Evolutionary conservation across 2,797 vertebrate species (phyloP), one percentile per base, ranked within the genome.

Genomic region (Nyctalus aviator): DNA sequence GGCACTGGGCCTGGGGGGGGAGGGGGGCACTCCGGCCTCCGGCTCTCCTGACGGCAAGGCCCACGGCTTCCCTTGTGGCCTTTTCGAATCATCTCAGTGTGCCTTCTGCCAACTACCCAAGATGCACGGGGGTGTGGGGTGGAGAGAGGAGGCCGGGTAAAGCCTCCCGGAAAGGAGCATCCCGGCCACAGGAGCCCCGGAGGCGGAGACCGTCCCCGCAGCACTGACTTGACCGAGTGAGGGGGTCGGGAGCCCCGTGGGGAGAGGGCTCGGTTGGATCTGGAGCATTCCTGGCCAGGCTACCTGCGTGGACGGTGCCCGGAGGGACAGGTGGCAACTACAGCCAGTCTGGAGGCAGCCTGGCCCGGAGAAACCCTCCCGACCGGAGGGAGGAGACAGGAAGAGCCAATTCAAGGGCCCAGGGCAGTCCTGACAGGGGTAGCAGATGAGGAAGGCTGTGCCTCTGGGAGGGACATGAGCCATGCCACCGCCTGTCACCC

Each of bases 41-140:
- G 30, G 57, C 11, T 69, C 48, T 50, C 21, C 89, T 0, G 5
- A 23, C 3, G 0, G 13, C 7, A 13, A 44, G 57, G 53, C 25
- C 41, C 18, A 14, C 0, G 0, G 59, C 89, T 76, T 8, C 27
- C 83, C 35, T 62, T 46, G 6, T 21, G 64, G 75, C 32, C 62
- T 79, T 79, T 91, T 37, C 59, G 18, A 21, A 48, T 48, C 72
- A 23, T 8, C 44, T 87, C 53, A 23, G 66, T 3, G 44, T 12
- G 15, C 8, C 17, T 64, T 32, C 59, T 12, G 1, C 57, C 18
- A 3, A 0, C 18, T 5, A 8, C 41, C 30, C 18, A 41, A 20
- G 44, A 64, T 5, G 23, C n/a, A 27, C 0, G 0, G 21, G 12
- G 3, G 8, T 3, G 46, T 3, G 10, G 32, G 25, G 0, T 1